Evolutionary conservation across 2,888 invertebrate species (phyloP).

Genomic region (Griposia aprilina): DNA sequence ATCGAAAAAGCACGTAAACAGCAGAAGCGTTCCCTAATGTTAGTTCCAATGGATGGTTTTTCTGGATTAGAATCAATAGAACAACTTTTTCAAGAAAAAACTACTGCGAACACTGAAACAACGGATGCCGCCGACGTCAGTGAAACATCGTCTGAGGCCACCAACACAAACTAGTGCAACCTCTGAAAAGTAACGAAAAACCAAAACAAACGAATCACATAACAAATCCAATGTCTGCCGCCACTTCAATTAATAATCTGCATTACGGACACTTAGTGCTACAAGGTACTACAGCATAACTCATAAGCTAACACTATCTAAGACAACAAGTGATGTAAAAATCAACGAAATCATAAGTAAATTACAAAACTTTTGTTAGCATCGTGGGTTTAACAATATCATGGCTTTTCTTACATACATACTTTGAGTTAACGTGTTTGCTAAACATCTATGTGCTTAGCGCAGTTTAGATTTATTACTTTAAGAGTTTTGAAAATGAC

Average conservation of each 20-base stretch:
- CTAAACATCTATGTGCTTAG: conserved; percentile 2
- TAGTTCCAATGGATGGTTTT: too few relatives aligned
- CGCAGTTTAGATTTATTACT: neutral
- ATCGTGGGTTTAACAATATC: neutral
- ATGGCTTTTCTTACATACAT: neutral
- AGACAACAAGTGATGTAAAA: too few relatives aligned
- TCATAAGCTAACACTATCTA: too few relatives aligned
- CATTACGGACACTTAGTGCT: neutral
- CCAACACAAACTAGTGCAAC: too few relatives aligned
- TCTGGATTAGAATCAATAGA: too few relatives aligned
- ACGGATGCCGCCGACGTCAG: too few relatives aligned
- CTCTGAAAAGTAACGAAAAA: neutral
- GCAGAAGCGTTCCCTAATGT: too few relatives aligned
- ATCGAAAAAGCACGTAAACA: neutral
- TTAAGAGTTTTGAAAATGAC: neutral
- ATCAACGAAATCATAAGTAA: neutral
- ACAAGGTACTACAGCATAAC: neutral
- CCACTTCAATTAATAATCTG: neutral
- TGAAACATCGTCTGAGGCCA: too few relatives aligned
- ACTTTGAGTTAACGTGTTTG: neutral
- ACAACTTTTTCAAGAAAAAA: too few relatives aligned
- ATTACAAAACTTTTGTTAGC: neutral
- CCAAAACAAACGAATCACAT: too few relatives aligned
- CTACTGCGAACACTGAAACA: too few relatives aligned
- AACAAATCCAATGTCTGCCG: neutral